Conservation (phyloP, 2,888 invertebrate genomes). For the Lepidonotus clava region DNA sequence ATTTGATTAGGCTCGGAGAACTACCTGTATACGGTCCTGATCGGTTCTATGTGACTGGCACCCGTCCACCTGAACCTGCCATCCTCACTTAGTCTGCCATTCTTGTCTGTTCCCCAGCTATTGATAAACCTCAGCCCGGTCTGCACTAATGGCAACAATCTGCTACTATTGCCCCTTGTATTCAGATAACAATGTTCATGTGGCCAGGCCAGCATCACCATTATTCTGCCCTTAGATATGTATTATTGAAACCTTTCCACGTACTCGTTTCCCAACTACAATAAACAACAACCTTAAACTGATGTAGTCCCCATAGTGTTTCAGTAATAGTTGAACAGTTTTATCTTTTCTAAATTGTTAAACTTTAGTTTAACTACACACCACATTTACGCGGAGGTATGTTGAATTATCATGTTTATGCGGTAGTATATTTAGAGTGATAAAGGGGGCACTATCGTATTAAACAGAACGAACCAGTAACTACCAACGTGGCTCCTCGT, state of each 20-base stretch:
- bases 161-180: constrained; percentile 7
- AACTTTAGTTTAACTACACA: too few species aligned
- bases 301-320: too few species aligned
- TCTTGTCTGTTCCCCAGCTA: constrained; percentile 13
- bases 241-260: not conserved
- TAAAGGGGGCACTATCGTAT: too few species aligned
- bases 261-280: not conserved
- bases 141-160: constrained; percentile 34
- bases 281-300: not conserved
- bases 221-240: not conserved
- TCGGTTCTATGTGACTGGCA: constrained; percentile 24
- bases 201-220: not conserved
- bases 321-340: too few species aligned
- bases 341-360: too few species aligned
- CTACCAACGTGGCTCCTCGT: not conserved
- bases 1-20: too few species aligned
- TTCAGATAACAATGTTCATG: constrained; percentile 9
- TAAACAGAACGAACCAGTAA: constrained; percentile 14
- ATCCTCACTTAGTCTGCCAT: not conserved
- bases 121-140: not conserved
- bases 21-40: too few species aligned
- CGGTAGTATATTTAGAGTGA: too few species aligned
- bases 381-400: too few species aligned
- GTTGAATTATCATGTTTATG: too few species aligned
- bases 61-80: not conserved